Conservation (phyloP, 53 echinoderm and acorn worm genomes). For the Patiria pectinifera region DNA sequence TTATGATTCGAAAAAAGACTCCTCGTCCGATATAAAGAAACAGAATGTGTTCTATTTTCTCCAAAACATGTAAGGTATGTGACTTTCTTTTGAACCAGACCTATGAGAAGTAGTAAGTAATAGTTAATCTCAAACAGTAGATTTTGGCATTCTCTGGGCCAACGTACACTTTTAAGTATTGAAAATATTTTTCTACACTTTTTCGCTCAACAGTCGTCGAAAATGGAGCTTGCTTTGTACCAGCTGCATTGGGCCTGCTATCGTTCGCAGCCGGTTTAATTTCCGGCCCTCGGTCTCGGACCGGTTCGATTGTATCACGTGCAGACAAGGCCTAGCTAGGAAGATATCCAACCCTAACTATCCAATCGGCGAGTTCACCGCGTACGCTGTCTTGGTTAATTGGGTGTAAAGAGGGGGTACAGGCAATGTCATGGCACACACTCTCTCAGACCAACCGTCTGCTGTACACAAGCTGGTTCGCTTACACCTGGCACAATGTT, state of each 20-base stretch:
- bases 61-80: no score
- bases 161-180: no score
- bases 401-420: conserved; percentile 43
- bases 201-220: conserved; percentile 28
- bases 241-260: conserved; percentile 45
- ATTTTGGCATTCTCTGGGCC: no score
- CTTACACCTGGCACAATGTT: neutral
- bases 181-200: neutral
- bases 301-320: conserved; percentile 58
- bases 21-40: no score
- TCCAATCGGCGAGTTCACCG: neutral
- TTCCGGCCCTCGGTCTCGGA: conserved; percentile 49
- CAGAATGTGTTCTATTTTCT: no score
- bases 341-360: neutral
- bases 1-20: no score
- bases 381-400: conserved; percentile 30
- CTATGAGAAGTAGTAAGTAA: no score
- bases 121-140: no score
- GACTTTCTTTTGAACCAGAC: no score
- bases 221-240: neutral
- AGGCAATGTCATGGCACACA: conserved; percentile 17
- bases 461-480: neutral
- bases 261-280: conserved; percentile 57
- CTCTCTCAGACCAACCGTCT: neutral
- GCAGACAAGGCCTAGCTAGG: conserved; percentile 7